Conservation (phyloP, 2,888 invertebrate species). For the Drosophila setosimentum region DNA sequence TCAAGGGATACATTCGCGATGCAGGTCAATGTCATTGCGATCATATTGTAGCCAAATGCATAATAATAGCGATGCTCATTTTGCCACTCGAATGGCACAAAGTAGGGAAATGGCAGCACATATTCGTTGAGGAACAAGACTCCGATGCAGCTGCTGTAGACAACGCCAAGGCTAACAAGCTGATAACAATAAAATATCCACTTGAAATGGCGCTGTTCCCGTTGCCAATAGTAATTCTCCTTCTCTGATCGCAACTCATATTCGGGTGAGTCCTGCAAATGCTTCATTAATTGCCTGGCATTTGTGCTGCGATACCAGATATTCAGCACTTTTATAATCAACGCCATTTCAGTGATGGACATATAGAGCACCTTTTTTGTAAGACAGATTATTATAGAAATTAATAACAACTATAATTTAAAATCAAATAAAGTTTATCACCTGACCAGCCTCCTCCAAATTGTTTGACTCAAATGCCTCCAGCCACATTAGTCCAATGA, state of each 20-base stretch:
- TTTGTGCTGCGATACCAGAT: constrained; percentile 59
- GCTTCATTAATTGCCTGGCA: constrained; percentile 58
- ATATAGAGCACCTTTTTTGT: constrained; percentile 65
- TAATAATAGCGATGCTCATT: constrained; percentile 58
- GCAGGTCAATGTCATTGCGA: constrained; percentile 65
- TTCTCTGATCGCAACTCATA: constrained; percentile 39
- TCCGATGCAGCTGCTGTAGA: constrained; percentile 46
- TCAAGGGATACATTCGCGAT: constrained; percentile 72
- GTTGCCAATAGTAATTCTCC: constrained; percentile 62
- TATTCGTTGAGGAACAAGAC: constrained; percentile 52
- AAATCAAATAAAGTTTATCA: not conserved
- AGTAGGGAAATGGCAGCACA: constrained; percentile 76
- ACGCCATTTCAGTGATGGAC: constrained; percentile 69
- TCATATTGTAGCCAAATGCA: constrained; percentile 68
- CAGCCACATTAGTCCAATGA: constrained; percentile 70
- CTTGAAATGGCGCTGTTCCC: constrained; percentile 59
- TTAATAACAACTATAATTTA: not conserved
- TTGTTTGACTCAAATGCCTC: constrained; percentile 63
- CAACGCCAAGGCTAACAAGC: constrained; percentile 46
- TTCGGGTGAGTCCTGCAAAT: constrained; percentile 36
- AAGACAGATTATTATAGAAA: not conserved
- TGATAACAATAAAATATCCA: constrained; percentile 51
- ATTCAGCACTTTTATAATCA: constrained; percentile 74
- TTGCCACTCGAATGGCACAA: constrained; percentile 80
- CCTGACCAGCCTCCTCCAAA: constrained; percentile 70